Percentiles rank a stretch among this genome's conserved stretches.
These are phyloP conservation scores for Pelobates cultripes DNA, from an alignment of 2,797 vertebrate genomes.

Conservation along the genomic window DNA sequence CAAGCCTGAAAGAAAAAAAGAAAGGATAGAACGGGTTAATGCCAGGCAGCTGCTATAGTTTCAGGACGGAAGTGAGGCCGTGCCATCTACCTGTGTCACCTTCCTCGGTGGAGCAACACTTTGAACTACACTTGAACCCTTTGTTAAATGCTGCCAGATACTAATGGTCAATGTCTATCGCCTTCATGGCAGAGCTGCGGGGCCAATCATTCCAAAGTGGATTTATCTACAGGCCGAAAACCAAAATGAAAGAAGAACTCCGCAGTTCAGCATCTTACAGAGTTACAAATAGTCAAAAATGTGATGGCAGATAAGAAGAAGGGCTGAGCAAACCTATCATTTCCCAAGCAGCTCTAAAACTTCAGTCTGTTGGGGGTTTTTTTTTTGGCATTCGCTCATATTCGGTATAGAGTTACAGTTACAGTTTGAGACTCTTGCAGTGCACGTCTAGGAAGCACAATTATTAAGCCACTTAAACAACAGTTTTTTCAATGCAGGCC, in stretches of 20 bases:
- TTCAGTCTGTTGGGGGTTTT: neutral
- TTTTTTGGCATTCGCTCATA: neutral
- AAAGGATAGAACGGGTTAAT: slow-evolving; percentile 48
- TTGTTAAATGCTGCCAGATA: neutral
- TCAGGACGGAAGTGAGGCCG: slow-evolving; percentile 9
- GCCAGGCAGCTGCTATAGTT: neutral
- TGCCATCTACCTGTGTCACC: slow-evolving; percentile 7
- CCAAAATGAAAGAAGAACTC: neutral
- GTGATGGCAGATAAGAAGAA: neutral
- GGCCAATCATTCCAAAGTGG: neutral
- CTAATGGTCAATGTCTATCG: neutral
- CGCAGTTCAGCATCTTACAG: neutral
- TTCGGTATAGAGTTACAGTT: no score
- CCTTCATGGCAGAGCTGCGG: neutral
- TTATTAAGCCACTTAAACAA: no score
- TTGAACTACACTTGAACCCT: slow-evolving; percentile 35
- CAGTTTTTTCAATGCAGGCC: no score
- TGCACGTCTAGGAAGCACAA: no score
- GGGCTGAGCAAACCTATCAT: neutral
- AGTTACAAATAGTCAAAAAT: neutral
- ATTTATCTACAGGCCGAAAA: neutral
- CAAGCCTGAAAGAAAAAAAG: slow-evolving; percentile 82
- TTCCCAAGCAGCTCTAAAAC: neutral
- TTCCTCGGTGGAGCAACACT: neutral
- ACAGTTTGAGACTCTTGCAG: no score